phyloP scores from a whole-genome alignment of 2,113 vertebrate genomes.

The Phalacrocorax carbo region DNA sequence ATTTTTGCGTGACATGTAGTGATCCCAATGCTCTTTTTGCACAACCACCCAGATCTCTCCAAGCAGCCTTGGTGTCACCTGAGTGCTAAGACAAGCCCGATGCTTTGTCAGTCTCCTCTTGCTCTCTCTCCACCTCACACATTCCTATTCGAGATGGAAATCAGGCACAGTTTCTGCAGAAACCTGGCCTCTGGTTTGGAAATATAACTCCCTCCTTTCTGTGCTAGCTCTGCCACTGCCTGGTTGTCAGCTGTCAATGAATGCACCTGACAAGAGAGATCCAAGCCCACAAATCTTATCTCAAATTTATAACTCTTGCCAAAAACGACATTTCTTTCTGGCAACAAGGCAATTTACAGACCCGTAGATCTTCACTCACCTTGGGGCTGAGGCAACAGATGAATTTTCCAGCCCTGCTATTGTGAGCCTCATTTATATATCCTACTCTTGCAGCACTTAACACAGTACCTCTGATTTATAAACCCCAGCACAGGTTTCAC shows the following conservation, averaged over 20 bases:
- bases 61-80: too few species aligned
- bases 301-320: neutral
- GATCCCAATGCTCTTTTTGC: neutral
- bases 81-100: neutral
- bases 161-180: neutral
- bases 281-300: neutral
- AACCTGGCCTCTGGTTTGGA: neutral
- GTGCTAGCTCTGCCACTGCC: neutral
- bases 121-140: neutral
- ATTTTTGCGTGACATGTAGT: neutral
- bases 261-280: neutral
- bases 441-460: neutral
- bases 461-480: neutral
- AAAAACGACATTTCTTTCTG: neutral
- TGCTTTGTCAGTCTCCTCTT: neutral
- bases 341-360: neutral
- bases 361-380: neutral
- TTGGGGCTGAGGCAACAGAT: neutral
- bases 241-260: neutral
- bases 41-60: neutral
- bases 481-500: neutral
- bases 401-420: neutral
- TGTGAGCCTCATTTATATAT: neutral
- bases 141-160: neutral
- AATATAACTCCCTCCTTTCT: neutral